phyloP scores from a whole-genome alignment of 2,797 vertebrate genomes.

The Morus bassanus region DNA sequence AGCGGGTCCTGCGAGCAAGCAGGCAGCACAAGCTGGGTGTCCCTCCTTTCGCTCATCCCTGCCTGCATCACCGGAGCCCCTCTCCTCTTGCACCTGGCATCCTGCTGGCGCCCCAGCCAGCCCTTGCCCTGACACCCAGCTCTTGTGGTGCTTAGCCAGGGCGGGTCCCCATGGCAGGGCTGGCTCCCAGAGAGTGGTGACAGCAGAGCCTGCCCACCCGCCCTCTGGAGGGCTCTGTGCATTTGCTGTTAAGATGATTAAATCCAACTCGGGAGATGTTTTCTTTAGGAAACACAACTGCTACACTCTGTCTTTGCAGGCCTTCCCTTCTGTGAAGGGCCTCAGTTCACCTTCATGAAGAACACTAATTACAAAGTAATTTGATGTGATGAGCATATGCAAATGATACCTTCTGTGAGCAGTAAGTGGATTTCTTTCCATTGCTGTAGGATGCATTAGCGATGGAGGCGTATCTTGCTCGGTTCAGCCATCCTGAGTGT shows the following conservation, averaged over 20 bases:
- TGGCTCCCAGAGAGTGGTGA: neutral
- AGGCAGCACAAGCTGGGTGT: neutral
- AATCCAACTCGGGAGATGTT: neutral
- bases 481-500: neutral
- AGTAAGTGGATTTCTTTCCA: neutral
- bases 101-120: neutral
- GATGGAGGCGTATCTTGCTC: neutral
- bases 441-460: neutral
- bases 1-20: neutral
- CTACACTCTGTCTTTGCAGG: neutral
- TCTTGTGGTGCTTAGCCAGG: fast-evolving
- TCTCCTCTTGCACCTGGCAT: fast-evolving
- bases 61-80: fast-evolving
- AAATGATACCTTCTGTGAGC: neutral
- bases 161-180: neutral
- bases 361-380: neutral
- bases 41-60: neutral
- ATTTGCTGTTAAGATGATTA: fast-evolving
- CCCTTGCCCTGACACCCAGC: neutral
- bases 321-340: neutral
- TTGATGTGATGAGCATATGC: neutral
- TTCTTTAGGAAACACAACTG: neutral
- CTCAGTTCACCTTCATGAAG: neutral
- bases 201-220: neutral
- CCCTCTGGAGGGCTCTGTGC: neutral